These are phyloP conservation scores for Sander vitreus DNA, from an alignment of 2,113 vertebrate genomes.

Conservation along the genomic window DNA sequence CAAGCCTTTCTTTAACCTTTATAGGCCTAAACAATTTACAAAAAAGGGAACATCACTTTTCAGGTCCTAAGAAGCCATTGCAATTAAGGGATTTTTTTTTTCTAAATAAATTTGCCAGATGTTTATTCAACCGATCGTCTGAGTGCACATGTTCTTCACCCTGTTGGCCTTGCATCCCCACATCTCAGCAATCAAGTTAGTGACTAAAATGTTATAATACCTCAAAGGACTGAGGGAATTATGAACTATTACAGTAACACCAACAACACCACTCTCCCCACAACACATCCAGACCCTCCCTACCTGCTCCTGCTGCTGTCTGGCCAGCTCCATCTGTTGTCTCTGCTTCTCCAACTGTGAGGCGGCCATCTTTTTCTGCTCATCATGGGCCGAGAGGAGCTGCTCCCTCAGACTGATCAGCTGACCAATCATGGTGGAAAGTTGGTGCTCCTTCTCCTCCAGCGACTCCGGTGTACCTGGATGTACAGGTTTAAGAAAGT, in stretches of 20 bases:
- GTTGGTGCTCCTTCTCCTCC: conserved; percentile 94
- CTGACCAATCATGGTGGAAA: conserved; percentile 96
- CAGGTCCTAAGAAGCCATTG: neutral
- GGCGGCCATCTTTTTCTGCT: conserved; percentile 96
- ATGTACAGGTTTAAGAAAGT: neutral
- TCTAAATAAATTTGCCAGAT: neutral
- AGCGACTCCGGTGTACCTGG: conserved; percentile 92
- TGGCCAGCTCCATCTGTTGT: conserved; percentile 97
- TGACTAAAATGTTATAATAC: neutral
- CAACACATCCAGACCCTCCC: conserved; percentile 34
- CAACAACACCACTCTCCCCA: neutral
- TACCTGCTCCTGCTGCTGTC: conserved; percentile 97
- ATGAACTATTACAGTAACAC: neutral
- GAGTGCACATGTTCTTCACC: neutral
- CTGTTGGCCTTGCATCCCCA: neutral
- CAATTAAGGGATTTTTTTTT: neutral
- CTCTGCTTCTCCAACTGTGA: conserved; percentile 97
- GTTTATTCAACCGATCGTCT: neutral
- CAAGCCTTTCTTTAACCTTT: neutral
- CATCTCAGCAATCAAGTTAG: neutral
- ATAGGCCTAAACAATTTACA: neutral
- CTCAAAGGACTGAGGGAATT: neutral
- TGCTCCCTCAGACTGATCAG: conserved; percentile 96
- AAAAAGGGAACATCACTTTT: neutral
- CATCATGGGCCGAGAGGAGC: conserved; percentile 93